phyloP scores from a whole-genome alignment of 2,797 vertebrate species.

The Mergus octosetaceus region DNA sequence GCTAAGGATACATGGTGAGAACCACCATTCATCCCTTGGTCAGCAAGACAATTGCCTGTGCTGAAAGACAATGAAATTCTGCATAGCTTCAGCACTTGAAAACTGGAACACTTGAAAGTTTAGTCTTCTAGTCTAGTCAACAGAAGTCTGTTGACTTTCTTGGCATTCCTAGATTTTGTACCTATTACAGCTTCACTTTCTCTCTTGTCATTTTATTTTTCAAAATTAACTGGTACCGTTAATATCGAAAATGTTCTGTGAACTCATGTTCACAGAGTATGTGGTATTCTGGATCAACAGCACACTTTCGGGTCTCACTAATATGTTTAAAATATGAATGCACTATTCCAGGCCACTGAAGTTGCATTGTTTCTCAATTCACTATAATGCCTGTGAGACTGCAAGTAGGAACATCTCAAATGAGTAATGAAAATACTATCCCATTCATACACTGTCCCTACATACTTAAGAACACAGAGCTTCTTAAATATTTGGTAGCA shows the following conservation, averaged over 20 bases:
- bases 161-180: not conserved
- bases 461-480: not conserved
- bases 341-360: not conserved
- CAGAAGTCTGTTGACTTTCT: not conserved
- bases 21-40: not conserved
- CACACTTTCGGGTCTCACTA: not conserved
- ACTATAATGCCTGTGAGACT: accelerated
- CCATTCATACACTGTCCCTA: not conserved
- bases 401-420: not conserved
- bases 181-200: not conserved
- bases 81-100: not conserved
- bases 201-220: not conserved
- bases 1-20: not conserved
- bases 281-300: not conserved
- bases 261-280: not conserved
- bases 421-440: not conserved
- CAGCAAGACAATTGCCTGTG: not conserved
- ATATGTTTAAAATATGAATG: not conserved
- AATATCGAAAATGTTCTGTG: too few relatives aligned
- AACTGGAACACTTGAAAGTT: not conserved
- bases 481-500: not conserved
- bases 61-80: not conserved
- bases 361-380: not conserved
- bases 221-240: not conserved
- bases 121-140: not conserved